These are phyloP conservation scores for Drosophila birchii DNA, from an alignment of 2,888 invertebrate genomes.

Conservation along the genomic window DNA sequence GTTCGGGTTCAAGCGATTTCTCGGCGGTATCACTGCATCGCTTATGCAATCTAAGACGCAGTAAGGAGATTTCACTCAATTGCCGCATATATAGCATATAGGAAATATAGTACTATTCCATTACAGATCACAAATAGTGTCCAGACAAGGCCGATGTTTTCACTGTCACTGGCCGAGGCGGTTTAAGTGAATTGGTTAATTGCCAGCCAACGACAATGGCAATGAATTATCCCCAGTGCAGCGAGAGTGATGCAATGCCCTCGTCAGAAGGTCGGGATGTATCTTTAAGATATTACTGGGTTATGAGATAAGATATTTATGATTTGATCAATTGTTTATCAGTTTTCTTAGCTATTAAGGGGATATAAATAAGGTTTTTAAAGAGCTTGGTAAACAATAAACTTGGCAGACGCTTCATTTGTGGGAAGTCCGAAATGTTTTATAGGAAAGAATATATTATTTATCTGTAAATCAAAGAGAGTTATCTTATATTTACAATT, in stretches of 20 bases:
- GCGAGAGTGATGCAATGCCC: conserved; percentile 41
- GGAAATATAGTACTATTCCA: background rate
- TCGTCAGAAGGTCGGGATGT: conserved; percentile 5
- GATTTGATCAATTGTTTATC: background rate
- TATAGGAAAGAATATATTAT: background rate
- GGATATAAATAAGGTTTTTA: background rate
- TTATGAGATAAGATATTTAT: background rate
- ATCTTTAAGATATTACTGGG: background rate
- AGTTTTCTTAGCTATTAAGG: background rate
- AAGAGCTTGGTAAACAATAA: background rate
- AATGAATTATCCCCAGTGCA: conserved; percentile 19
- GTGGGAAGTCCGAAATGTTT: background rate
- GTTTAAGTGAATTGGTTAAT: conserved; percentile 57
- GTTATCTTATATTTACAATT: background rate
- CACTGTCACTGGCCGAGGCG: conserved; percentile 64
- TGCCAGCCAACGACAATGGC: conserved; percentile 34
- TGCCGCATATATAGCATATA: conserved; percentile 13
- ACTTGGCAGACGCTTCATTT: background rate
- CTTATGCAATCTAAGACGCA: conserved; percentile 75
- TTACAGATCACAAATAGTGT: conserved; percentile 11
- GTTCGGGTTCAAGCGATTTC: conserved; percentile 41
- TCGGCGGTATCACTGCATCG: conserved; percentile 29
- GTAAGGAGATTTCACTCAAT: conserved; percentile 60
- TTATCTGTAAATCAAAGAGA: background rate
- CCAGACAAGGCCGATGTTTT: conserved; percentile 62